Evolutionary conservation across 2,888 invertebrate species (phyloP), one percentile per base, ranked within the genome.

Genomic region (Troides oblongomaculatus): DNA sequence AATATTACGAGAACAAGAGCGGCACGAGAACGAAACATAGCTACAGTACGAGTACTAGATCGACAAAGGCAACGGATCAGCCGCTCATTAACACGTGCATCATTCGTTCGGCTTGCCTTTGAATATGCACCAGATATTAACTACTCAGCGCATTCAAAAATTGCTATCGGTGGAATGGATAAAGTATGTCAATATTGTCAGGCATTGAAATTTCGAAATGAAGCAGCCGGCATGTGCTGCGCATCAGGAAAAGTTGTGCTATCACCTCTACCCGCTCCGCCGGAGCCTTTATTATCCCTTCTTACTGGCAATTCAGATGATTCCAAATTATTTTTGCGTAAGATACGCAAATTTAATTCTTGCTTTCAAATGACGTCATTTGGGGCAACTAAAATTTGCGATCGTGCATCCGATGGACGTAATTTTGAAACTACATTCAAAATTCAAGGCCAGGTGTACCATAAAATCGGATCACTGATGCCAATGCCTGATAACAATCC

Each of bases 1-100:
- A 75, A 65, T 74, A 69, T 75, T 63, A 64, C 61, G 64, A 75
- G 77, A 74, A 76, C 72, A 77, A 77, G 73, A 79, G 70, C 73
- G 72, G 76, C 76, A 68, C 76, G 76, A 74, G 73, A 78, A 73
- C 78, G 69, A 72, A 69, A 77, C 73, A 76, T 74, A 76, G 74
- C 71, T 68, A 75, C 72, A 39, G 71, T 62, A 67, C 68, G 74
- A 73, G 72, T 57, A 74, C 72, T n/a, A 68, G 73, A 75, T 18
- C 69, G 74, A 76, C 68, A 39, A 39, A 39, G 39, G 39, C 39
- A 39, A 39, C 39, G 39, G 39, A 39, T 39, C 39, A 39, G 39
- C 71, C 74, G 76, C 73, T 68, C 74, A 77, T 75, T 77, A 74
- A 74, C 64, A 76, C 72, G 75, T 74, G 60, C 73, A 75, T 76